Evolutionary conservation across 64 coral and sea anemone species (phyloP).

Genomic region (Montipora capricornis): DNA sequence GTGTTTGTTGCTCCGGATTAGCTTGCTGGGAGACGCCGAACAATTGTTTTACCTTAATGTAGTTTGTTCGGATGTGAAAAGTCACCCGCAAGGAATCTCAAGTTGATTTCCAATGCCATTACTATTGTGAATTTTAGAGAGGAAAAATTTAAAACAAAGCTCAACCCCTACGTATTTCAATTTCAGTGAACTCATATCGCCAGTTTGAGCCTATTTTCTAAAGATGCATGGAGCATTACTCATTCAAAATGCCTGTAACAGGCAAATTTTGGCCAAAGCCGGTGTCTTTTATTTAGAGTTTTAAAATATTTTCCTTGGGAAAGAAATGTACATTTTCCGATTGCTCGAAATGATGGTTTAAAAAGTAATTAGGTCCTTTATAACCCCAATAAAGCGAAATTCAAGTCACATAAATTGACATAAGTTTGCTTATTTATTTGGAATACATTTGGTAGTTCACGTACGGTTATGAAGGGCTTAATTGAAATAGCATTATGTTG

Average conservation of each 20-base stretch:
- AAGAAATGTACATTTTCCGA: neutral
- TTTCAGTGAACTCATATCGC: neutral
- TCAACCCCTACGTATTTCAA: neutral
- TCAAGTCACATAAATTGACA: constrained; percentile 1
- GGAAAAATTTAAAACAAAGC: neutral
- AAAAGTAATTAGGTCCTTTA: constrained; percentile 10
- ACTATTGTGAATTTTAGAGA: neutral
- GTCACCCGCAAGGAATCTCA: neutral
- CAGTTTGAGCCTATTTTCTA: neutral
- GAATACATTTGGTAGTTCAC: constrained; percentile 37
- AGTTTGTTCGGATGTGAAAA: neutral
- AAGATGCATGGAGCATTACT: neutral
- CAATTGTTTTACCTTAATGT: neutral
- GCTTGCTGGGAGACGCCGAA: too few relatives aligned
- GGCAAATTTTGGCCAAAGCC: neutral
- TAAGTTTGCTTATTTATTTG: constrained; percentile 25
- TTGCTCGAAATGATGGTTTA: constrained; percentile 2
- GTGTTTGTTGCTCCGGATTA: too few relatives aligned
- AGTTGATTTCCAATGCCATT: neutral
- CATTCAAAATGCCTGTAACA: neutral
- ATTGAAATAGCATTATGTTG: constrained; percentile 56
- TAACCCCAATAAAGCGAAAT: constrained; percentile 1
- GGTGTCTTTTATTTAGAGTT: neutral
- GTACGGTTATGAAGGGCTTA: constrained; percentile 9
- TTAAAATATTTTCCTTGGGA: neutral